Base-by-base conservation (phyloP, 2,888 invertebrate species). In the Microplitis manilae region DNA sequence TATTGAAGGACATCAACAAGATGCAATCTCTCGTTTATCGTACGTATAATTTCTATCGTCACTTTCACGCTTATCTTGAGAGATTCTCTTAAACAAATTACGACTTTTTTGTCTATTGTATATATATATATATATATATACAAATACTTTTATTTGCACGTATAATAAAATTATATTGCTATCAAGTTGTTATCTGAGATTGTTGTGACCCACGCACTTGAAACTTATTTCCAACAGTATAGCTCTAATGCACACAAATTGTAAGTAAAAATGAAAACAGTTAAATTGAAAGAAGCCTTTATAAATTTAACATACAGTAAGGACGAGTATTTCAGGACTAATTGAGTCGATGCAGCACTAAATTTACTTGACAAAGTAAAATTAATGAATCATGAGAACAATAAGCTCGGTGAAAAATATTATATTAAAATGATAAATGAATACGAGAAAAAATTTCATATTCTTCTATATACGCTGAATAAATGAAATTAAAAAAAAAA, bases 1-100 rank as follows among this genome's bases (percentile, higher is more conserved):
- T 60, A 39, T 67, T 59, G 61, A 75, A 75, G 68, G 68, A 79
- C 75, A 73, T 71, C 72, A 77, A 64, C 39, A 41, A 72, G 79
- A 81, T 79, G 70, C 75, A 76, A 79, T 81, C 77, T 68, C 40
- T 67, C 15, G 62, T 62, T 62, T 62, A 13, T 50, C n/a, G 68
- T n/a, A 39, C 40, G 2, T 17, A 61, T 60, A 61, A 71, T n/a
- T 70, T 68, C 13, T n/a, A 13, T 8, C 41, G 20, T 17, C n/a
- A 30, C 2, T 30, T 30, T 8, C 50, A 50, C 8, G 50, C 50
- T 50, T 50, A 50, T 50, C 50, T 0, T 13, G 13, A 30, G 30
- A 30, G 30, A 50, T 50, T 13, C 13, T 50, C 9, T 50, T 50
- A 50, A 8, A 13, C 50, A 8, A 13, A 50, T 50, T 5, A 70